Conservation (phyloP, 2,888 invertebrate species). For the Acanthopleura granulata region DNA sequence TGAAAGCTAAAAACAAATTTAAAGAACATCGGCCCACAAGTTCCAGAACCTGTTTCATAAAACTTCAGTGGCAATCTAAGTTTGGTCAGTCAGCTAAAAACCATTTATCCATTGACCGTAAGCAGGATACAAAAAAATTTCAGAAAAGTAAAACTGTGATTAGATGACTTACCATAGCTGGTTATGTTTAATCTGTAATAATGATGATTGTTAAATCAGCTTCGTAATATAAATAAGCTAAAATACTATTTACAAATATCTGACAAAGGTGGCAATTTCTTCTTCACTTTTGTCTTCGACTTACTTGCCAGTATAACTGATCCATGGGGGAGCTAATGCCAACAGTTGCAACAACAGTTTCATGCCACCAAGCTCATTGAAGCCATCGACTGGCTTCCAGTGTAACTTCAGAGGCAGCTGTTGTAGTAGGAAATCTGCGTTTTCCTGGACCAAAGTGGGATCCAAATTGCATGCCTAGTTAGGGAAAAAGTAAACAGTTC, state of each 20-base stretch:
- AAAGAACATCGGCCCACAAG: no score
- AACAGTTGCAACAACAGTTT: constrained; percentile 85
- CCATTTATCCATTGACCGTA: no score
- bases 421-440: constrained; percentile 85
- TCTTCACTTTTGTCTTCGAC: constrained; percentile 30
- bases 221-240: no score
- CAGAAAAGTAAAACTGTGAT: background rate
- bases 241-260: no score
- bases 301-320: constrained; percentile 80
- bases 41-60: no score
- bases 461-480: constrained; percentile 73
- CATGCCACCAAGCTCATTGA: constrained; percentile 85
- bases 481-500: constrained; percentile 20
- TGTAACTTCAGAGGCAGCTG: constrained; percentile 81
- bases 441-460: constrained; percentile 87
- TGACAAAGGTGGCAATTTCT: no score
- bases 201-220: no score
- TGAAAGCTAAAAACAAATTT: no score
- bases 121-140: background rate
- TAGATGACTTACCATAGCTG: no score
- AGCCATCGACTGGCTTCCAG: constrained; percentile 92
- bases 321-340: constrained; percentile 92
- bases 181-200: no score
- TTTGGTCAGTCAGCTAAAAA: no score
- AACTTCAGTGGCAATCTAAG: no score